These are phyloP conservation scores for Folsomia candida DNA, from an alignment of 2,888 invertebrate genomes.

Conservation along the genomic window DNA sequence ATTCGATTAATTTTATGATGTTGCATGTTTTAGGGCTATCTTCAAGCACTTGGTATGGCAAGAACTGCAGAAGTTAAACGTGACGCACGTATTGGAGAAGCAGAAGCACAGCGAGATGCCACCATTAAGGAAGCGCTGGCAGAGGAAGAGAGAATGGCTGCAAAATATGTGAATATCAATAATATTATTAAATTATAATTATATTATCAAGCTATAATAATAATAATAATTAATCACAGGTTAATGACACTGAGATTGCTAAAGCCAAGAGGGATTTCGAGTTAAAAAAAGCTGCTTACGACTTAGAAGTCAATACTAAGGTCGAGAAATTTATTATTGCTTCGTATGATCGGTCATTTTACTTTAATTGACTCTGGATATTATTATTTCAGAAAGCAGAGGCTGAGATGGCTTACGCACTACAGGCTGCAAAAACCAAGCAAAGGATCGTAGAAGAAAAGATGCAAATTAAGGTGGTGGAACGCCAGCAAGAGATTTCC, in stretches of 20 bases:
- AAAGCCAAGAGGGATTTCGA: conserved; percentile 96
- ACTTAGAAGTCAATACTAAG: conserved; percentile 93
- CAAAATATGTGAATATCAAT: conserved; percentile 75
- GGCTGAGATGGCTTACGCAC: conserved; percentile 87
- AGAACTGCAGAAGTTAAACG: conserved; percentile 91
- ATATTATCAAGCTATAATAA: no score
- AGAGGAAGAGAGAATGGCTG: conserved; percentile 92
- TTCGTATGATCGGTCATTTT: no score
- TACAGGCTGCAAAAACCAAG: conserved; percentile 93
- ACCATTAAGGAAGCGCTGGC: conserved; percentile 81
- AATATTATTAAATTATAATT: no score
- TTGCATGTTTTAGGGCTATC: conserved; percentile 68
- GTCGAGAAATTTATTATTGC: no score
- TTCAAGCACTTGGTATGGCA: conserved; percentile 91
- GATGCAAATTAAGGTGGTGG: conserved; percentile 92
- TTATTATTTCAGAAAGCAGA: conserved; percentile 87
- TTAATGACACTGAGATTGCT: conserved; percentile 96
- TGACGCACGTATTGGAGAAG: conserved; percentile 95
- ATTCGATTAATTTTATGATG: not conserved
- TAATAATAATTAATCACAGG: no score
- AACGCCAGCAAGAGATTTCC: conserved; percentile 86
- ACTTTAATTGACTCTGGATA: no score
- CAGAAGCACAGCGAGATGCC: conserved; percentile 89
- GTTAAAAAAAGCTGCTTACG: conserved; percentile 93
- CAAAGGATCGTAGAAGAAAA: conserved; percentile 94